A percentile compares a stretch with the other conserved stretches of the same genome.
Conservation (phyloP, 92 coral and sea anemone species). For the Phenganax subtilis region DNA sequence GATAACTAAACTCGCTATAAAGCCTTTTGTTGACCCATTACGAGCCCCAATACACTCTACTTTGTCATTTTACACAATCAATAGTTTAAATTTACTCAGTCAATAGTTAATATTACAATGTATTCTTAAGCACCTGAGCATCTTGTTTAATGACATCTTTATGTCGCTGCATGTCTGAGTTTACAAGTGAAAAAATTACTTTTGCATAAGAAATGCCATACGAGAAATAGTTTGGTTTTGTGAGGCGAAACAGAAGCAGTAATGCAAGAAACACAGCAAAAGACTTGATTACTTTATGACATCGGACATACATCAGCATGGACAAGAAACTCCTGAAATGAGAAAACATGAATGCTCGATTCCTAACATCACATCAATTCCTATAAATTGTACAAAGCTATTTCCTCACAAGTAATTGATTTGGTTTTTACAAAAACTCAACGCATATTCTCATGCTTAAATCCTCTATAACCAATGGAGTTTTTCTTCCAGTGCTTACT, state of each 20-base stretch:
- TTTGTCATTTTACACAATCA: too few relatives aligned
- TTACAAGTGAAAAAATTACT: constrained; percentile 17
- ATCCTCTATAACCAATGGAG: too few relatives aligned
- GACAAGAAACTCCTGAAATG: constrained; percentile 22
- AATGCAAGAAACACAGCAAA: constrained; percentile 6
- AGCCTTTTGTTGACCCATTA: too few relatives aligned
- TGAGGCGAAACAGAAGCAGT: constrained; percentile 19
- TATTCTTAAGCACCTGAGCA: constrained; percentile 21
- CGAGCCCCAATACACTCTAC: too few relatives aligned
- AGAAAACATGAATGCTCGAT: background rate
- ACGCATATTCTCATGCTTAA: too few relatives aligned
- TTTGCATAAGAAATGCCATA: constrained; percentile 34
- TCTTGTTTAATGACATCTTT: constrained; percentile 23
- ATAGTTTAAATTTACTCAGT: too few relatives aligned
- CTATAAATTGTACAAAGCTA: background rate
- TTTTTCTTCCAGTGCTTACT: too few relatives aligned
- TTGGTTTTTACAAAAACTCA: too few relatives aligned
- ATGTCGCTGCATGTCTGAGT: constrained; percentile 38
- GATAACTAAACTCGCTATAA: too few relatives aligned
- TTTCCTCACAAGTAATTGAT: too few relatives aligned
- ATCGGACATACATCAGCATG: background rate
- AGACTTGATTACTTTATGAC: constrained; percentile 22
- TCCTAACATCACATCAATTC: background rate
- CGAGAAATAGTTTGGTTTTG: constrained; percentile 27
- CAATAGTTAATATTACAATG: too few relatives aligned